These are phyloP conservation scores for Bombus confusus DNA, from an alignment of 1,140 invertebrate genomes.

Conservation along the genomic window DNA sequence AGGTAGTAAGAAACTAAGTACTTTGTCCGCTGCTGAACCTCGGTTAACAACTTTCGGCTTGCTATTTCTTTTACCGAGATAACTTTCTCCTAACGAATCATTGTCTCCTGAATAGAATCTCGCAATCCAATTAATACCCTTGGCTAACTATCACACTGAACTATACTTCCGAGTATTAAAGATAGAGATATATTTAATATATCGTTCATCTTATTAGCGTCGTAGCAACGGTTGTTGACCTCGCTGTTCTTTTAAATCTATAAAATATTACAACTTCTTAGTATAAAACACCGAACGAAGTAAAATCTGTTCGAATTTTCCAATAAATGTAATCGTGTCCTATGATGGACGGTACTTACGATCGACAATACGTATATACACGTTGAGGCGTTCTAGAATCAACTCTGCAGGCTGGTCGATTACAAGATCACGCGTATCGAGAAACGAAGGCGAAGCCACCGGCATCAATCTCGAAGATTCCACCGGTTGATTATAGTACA, in stretches of 20 bases:
- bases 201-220: background rate
- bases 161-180: background rate
- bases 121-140: background rate
- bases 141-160: background rate
- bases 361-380: too few species aligned
- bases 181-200: background rate
- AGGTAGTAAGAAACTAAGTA: background rate
- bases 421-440: background rate
- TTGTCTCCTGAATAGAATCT: background rate
- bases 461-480: slow-evolving; percentile 20
- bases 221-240: background rate
- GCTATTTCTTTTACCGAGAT: background rate
- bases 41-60: background rate
- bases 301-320: too few species aligned
- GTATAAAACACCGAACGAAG: too few species aligned
- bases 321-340: too few species aligned
- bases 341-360: too few species aligned
- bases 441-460: background rate
- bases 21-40: background rate
- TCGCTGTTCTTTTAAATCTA: too few species aligned
- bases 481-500: background rate
- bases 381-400: background rate
- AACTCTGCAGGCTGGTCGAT: background rate
- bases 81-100: too few species aligned
- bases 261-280: too few species aligned